These are phyloP conservation scores for Delphinus delphis DNA, from an alignment of 2,113 vertebrate species.

Conservation along the genomic window DNA sequence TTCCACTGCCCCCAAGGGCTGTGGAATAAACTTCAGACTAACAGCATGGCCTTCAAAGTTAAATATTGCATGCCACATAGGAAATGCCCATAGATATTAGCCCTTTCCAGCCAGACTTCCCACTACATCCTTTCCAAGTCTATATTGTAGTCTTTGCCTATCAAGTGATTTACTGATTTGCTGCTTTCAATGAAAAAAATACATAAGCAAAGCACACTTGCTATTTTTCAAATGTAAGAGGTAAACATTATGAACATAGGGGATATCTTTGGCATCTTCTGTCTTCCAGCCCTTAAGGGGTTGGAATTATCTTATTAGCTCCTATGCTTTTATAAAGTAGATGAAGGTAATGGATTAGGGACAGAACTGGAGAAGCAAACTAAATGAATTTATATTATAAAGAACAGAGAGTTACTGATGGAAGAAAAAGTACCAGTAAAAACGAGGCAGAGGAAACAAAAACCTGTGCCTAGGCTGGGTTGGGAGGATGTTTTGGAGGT, in stretches of 20 bases:
- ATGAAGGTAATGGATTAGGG: background rate
- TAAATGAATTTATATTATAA: background rate
- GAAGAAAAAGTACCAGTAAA: background rate
- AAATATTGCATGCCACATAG: background rate
- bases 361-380: background rate
- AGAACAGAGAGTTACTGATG: background rate
- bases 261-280: background rate
- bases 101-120: background rate
- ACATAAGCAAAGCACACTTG: background rate
- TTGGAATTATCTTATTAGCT: background rate
- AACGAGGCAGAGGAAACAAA: background rate
- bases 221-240: conserved; percentile 15
- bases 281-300: background rate
- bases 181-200: conserved; percentile 17
- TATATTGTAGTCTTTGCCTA: background rate
- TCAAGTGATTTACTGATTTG: conserved; percentile 34
- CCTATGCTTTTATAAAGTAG: background rate
- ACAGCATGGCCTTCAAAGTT: background rate
- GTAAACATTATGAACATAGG: background rate
- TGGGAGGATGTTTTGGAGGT: background rate
- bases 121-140: background rate
- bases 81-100: background rate
- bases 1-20: background rate
- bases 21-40: background rate
- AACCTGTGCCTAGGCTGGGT: accelerated